Conservation (phyloP, 2,113 vertebrate genomes). For the Strix uralensis region DNA sequence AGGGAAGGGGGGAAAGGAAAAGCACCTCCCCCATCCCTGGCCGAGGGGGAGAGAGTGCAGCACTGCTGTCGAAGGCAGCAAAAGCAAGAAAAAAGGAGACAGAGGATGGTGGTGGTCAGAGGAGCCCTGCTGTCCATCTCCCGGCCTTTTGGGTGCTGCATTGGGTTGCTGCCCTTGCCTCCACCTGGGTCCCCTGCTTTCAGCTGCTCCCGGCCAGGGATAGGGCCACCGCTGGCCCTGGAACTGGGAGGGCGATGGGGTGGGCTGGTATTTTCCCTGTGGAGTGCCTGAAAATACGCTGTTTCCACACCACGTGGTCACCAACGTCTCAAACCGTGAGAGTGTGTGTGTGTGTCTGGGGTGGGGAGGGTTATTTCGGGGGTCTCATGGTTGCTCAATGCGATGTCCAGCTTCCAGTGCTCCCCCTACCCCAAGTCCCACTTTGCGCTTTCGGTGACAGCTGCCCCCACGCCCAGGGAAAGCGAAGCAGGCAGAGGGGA, state of each 20-base stretch:
- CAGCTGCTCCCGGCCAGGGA: background rate
- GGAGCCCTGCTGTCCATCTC: background rate
- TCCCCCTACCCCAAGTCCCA: background rate
- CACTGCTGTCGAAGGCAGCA: accelerated
- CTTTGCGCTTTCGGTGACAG: background rate
- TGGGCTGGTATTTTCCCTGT: background rate
- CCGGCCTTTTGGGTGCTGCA: background rate
- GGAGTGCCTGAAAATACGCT: slow-evolving; percentile 35
- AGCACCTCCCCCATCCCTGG: background rate
- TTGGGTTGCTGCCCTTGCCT: background rate
- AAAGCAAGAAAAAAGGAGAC: background rate
- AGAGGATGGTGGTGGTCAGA: background rate
- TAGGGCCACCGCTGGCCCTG: background rate
- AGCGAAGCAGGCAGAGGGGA: background rate
- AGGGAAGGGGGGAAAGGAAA: background rate
- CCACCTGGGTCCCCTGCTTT: background rate
- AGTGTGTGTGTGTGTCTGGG: background rate
- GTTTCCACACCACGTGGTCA: background rate
- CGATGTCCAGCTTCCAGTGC: slow-evolving; percentile 46
- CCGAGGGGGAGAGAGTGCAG: background rate
- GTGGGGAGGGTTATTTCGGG: background rate
- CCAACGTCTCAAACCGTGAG: background rate
- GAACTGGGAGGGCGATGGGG: background rate
- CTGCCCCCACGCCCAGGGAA: accelerated
- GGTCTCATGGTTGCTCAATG: slow-evolving; percentile 13